phyloP scores from a whole-genome alignment of 1,140 invertebrate genomes.

The Phthorimaea operculella region DNA sequence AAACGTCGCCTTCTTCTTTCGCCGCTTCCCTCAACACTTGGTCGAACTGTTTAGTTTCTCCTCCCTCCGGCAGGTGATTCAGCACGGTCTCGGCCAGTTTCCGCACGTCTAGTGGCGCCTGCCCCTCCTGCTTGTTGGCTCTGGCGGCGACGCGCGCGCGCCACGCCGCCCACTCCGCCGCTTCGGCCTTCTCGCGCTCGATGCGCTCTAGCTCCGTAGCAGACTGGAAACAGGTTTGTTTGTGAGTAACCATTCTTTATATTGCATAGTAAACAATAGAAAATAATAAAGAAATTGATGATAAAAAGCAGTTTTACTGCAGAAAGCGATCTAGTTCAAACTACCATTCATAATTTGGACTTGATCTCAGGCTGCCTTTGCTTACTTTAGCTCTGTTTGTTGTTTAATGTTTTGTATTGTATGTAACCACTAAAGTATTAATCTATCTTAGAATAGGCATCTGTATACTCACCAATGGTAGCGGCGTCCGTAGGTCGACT shows the following conservation, averaged over 20 bases:
- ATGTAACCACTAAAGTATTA: no score
- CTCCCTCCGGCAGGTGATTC: neutral
- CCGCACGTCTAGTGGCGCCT: conserved; percentile 22
- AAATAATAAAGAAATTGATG: no score
- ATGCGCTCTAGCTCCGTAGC: neutral
- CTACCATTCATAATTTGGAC: no score
- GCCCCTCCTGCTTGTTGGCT: conserved; percentile 11
- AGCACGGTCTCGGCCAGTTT: conserved; percentile 3
- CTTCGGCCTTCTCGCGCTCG: neutral
- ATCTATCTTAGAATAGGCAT: no score
- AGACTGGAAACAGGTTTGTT: neutral
- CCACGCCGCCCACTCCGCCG: conserved; percentile 17
- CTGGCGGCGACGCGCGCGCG: conserved; percentile 17
- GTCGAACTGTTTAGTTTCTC: conserved; percentile 11
- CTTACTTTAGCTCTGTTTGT: no score
- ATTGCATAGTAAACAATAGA: no score
- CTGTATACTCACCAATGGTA: neutral
- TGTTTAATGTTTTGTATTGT: no score
- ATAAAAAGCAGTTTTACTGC: no score
- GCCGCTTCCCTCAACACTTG: conserved; percentile 18
- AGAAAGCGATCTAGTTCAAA: no score
- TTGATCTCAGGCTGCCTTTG: no score
- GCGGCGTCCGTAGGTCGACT: neutral
- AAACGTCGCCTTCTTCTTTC: conserved; percentile 20
- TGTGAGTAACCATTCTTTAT: no score